Conservation (phyloP, 2,888 invertebrate genomes). For the Ormyrus nitidulus region DNA sequence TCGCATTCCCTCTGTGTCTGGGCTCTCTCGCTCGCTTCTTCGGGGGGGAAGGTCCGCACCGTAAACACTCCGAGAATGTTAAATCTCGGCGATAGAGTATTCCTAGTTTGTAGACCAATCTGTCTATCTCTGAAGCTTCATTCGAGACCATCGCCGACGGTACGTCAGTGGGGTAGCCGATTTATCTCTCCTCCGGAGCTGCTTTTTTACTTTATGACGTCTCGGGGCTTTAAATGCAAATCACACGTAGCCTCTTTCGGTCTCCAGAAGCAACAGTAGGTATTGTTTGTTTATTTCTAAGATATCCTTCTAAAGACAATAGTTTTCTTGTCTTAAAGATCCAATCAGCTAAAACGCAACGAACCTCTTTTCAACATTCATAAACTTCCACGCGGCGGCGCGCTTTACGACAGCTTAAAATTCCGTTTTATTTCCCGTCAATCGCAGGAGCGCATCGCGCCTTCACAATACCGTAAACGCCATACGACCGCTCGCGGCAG, state of each 20-base stretch:
- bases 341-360: too few species aligned
- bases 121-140: not conserved
- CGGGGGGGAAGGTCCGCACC: not conserved
- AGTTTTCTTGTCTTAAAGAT: too few species aligned
- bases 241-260: too few species aligned
- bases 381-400: too few species aligned
- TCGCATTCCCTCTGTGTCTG: not conserved
- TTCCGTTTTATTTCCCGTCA: constrained; percentile 2
- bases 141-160: not conserved
- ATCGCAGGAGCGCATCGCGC: not conserved
- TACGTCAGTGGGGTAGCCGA: not conserved
- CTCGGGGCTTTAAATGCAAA: too few species aligned
- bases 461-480: constrained; percentile 13
- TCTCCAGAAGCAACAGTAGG: too few species aligned
- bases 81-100: constrained; percentile 63
- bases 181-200: too few species aligned
- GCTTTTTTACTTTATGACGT: too few species aligned
- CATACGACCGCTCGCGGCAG: not conserved
- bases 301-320: too few species aligned
- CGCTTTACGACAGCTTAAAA: constrained; percentile 3
- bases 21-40: constrained; percentile 18
- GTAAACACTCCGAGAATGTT: constrained; percentile 62
- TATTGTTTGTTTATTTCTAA: too few species aligned
- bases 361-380: too few species aligned
- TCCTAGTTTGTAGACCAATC: constrained; percentile 48